Base-by-base conservation (phyloP, 2,113 vertebrate species). In the Istiophorus platypterus region DNA sequence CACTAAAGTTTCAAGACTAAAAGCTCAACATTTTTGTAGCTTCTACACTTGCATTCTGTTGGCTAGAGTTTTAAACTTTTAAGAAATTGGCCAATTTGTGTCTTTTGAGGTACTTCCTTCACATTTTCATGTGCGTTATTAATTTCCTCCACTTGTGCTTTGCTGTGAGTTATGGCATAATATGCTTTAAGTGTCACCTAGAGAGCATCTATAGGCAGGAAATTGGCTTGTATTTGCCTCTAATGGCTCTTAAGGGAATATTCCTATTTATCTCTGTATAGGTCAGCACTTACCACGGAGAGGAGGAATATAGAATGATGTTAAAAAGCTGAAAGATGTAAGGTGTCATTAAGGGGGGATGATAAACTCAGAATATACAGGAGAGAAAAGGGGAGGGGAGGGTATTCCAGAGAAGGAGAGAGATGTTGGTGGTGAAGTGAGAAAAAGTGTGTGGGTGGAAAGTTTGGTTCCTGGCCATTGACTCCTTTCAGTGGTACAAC, bases 391-490 rank as follows among this genome's bases (percentile, higher is more conserved):
- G 0, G 34, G 27, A 65, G 27, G 29, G 29, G 11, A 42, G 31
- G 29, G 18, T 52, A 69, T 72, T 65, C 42, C 11, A 24, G 62
- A 31, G 61, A 41, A 49, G 57, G n/a, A 78, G 47, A 78, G 78
- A 70, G 73, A 76, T 51, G 76, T 49, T 41, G 34, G 72, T 39
- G 77, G 67, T 85, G 62, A 75, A 52, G 81, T 79, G 77, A 62
- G 82, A 72, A 74, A 26, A 66, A n/a, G 52, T 63, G 82, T 58
- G 86, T 89, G 81, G 86, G 89, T 86, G 83, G 86, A 87, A 86
- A 82, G 82, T 92, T 86, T 81, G 80, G 82, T 93, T 91, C 72
- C 79, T 68, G 69, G 85, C 69, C 86, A 90, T 85, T 84, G 85
- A 80, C 87, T 92, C 75, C 78, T 83, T 81, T 81, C 77, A 84